Conservation (phyloP, 2,113 vertebrate genomes). For the Odontesthes bonariensis region DNA sequence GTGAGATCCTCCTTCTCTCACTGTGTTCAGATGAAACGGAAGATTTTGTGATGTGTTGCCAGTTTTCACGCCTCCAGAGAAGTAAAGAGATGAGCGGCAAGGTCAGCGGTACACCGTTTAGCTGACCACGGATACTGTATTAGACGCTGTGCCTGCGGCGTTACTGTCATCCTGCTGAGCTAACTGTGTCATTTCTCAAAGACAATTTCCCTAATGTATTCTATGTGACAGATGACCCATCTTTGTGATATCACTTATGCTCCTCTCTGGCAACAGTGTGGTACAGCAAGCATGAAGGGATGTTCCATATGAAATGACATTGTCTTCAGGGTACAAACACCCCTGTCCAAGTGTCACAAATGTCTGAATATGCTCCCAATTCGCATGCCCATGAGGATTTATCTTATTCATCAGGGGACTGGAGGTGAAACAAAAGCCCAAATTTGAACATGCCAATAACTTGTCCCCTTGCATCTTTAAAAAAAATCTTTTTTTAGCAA, state of each 20-base stretch:
- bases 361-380: slow-evolving; percentile 34
- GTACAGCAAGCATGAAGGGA: slow-evolving; percentile 33
- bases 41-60: slow-evolving; percentile 15
- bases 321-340: slow-evolving; percentile 39
- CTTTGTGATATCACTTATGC: slow-evolving; percentile 66
- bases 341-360: slow-evolving; percentile 52
- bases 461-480: background rate
- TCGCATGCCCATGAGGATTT: slow-evolving; percentile 9
- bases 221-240: slow-evolving; percentile 76
- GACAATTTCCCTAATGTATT: slow-evolving; percentile 79
- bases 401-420: slow-evolving; percentile 11
- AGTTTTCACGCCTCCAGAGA: slow-evolving; percentile 22
- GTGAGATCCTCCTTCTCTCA: background rate
- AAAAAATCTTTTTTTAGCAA: background rate
- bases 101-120: slow-evolving; percentile 62
- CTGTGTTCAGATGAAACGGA: background rate
- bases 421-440: slow-evolving; percentile 34
- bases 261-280: slow-evolving; percentile 43
- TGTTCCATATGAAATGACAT: slow-evolving; percentile 62
- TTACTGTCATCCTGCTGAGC: slow-evolving; percentile 60
- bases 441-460: slow-evolving; percentile 35
- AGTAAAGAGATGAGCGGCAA: slow-evolving; percentile 25
- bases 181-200: slow-evolving; percentile 80
- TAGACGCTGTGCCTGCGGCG: slow-evolving; percentile 54
- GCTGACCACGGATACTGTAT: slow-evolving; percentile 67